Evolutionary conservation across 2,888 invertebrate species (phyloP), one percentile per base, ranked within the genome.

Genomic region (Sphaeridia pumilis): DNA sequence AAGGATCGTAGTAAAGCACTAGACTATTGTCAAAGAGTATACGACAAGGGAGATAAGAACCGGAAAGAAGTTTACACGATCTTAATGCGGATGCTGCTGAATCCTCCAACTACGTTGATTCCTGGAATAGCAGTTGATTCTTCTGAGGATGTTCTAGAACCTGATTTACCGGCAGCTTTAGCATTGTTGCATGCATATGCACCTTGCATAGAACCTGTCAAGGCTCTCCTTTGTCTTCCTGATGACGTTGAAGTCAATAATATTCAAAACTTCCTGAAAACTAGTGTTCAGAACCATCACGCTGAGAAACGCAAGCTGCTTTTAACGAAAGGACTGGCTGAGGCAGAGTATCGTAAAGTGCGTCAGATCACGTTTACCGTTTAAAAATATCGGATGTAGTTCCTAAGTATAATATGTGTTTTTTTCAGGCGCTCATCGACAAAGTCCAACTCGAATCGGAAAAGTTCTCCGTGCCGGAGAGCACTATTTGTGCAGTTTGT

Each of bases 401-500:
- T 42, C 34, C 50, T 31, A 26, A 21, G 34, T 20, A 31, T 26
- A 49, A 24, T 53, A 46, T 52, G 35, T 38, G 7, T 31, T 14
- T 31, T 14, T 7, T 31, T 31, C 14, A 31, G 31, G 31, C 31
- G 7, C 10, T 31, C 31, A 7, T 10, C 14, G 31, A 31, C 7
- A 31, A 31, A 31, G 31, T 31, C 31, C 31, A 14, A 10, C 31
- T 38, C 66, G 86, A 93, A 70, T 83, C 84, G 1, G 83, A 86
- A 68, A 83, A 81, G 67, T 82, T 94, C 44, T 73, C 84, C 1
- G 82, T 97, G 62, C 87, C 83, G 20, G 92, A 93, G 64, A 81
- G 83, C 66, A 87, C 85, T 67, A 80, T 87, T 50, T 97, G 97
- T 70, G 81, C 83, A 0, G 87, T 87, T 1, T 97, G 97, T 71